Evolutionary conservation across 2,888 invertebrate species (phyloP).

Genomic region (Saturnia japonica): DNA sequence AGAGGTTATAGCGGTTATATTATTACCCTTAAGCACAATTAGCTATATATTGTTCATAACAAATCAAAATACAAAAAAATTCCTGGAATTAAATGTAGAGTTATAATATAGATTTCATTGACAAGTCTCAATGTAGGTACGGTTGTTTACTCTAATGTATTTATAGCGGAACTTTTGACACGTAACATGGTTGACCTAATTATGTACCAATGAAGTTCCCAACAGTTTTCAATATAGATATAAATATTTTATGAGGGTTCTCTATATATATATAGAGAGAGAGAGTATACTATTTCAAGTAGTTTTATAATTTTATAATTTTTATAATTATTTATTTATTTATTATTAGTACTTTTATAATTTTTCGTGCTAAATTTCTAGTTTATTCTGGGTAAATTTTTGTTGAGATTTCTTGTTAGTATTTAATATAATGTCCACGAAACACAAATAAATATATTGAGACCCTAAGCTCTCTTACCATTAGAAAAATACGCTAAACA

Average conservation of each 20-base stretch:
- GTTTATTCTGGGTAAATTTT: not conserved
- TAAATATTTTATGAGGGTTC: not conserved
- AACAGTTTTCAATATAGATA: not conserved
- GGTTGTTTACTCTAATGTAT: not conserved
- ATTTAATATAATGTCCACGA: too few species aligned
- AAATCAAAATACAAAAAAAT: too few species aligned
- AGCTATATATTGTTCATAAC: not conserved
- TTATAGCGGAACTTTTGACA: conserved; percentile 2
- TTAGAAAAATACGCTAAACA: too few species aligned
- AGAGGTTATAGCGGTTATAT: not conserved
- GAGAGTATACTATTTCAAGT: too few species aligned
- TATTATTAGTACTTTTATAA: not conserved
- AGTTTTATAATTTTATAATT: too few species aligned
- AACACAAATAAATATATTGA: too few species aligned
- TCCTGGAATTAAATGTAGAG: not conserved
- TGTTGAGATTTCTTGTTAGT: too few species aligned
- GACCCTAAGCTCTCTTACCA: too few species aligned
- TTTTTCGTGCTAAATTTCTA: not conserved
- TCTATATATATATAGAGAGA: too few species aligned
- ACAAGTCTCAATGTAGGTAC: not conserved
- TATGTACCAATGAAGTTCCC: not conserved
- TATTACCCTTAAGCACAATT: too few species aligned
- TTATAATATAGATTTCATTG: not conserved
- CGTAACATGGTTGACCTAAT: conserved; percentile 9
- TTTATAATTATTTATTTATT: too few species aligned